phyloP scores from a whole-genome alignment of 2,888 invertebrate species.

The Tolmerus cingulatus region DNA sequence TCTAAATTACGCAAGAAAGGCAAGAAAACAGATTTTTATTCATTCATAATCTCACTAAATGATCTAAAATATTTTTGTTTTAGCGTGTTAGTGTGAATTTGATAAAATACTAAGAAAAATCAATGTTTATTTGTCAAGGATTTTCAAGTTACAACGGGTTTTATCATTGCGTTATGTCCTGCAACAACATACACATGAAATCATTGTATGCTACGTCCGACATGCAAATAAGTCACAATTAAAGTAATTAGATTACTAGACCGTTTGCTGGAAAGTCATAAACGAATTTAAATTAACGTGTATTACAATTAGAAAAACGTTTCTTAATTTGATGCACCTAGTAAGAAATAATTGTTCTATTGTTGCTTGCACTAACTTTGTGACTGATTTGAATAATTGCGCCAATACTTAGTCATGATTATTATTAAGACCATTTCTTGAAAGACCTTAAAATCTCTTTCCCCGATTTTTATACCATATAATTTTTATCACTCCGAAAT shows the following conservation, averaged over 20 bases:
- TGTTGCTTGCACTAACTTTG: not conserved
- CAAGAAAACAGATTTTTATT: too few relatives aligned
- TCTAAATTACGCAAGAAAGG: too few relatives aligned
- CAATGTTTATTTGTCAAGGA: too few relatives aligned
- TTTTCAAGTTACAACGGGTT: too few relatives aligned
- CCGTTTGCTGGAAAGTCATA: not conserved
- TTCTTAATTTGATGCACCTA: not conserved
- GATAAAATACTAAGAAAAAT: too few relatives aligned
- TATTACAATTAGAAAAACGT: not conserved
- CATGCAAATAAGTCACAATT: not conserved
- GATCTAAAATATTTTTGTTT: too few relatives aligned
- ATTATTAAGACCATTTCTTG: too few relatives aligned
- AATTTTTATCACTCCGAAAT: not conserved
- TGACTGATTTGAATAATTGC: not conserved
- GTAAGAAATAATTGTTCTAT: not conserved
- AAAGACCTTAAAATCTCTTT: not conserved
- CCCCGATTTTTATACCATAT: not conserved
- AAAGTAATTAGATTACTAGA: not conserved
- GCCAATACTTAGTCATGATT: not conserved
- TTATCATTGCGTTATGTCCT: too few relatives aligned
- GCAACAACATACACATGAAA: too few relatives aligned
- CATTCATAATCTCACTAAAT: too few relatives aligned
- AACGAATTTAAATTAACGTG: not conserved
- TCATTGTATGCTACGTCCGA: not conserved
- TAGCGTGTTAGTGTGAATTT: too few relatives aligned